Conservation (phyloP, 2,113 vertebrate species). For the Dasyprocta punctata region DNA sequence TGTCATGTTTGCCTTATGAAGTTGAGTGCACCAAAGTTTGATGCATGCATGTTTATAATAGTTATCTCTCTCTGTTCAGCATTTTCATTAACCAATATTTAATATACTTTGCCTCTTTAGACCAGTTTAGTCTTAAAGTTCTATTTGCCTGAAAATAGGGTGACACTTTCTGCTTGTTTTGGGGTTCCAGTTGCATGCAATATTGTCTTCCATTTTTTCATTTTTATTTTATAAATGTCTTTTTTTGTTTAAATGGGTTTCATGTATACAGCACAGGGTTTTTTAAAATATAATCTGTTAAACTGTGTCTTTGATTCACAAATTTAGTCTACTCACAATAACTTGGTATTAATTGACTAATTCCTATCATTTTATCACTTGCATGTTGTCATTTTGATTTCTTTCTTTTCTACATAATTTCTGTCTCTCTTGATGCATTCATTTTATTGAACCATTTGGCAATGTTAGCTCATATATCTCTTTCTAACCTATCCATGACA, state of each 20-base stretch:
- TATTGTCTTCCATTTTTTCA: neutral
- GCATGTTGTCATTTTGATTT: neutral
- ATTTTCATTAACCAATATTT: neutral
- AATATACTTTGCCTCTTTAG: neutral
- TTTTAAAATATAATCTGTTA: neutral
- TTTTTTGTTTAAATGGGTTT: neutral
- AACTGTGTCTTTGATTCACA: neutral
- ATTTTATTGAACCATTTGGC: neutral
- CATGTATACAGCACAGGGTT: neutral
- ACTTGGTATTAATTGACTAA: neutral
- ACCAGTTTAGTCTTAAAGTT: neutral
- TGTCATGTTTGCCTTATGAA: neutral
- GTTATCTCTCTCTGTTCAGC: neutral
- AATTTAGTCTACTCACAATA: neutral
- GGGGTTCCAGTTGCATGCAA: neutral
- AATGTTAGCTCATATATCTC: no score
- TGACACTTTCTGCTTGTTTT: neutral
- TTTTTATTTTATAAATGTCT: neutral
- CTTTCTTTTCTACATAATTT: neutral
- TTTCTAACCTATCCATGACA: no score
- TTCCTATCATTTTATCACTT: neutral
- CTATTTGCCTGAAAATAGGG: neutral
- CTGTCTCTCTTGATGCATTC: neutral
- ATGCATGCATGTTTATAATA: neutral
- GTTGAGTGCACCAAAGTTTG: neutral